Conservation (phyloP, 2,888 invertebrate genomes). For the Chymomyza amoena region DNA sequence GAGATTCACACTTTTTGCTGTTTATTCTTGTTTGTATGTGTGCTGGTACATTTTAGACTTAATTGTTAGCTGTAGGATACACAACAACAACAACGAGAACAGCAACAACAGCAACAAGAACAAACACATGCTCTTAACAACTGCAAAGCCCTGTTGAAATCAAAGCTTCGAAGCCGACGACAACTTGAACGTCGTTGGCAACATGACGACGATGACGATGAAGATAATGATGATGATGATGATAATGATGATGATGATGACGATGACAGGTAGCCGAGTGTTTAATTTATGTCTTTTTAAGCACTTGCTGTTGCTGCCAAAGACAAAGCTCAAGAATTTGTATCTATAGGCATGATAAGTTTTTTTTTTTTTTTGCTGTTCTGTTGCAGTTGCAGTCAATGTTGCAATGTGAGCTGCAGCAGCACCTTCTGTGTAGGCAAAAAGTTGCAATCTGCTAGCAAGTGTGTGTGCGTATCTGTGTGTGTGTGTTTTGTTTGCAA, state of each 20-base stretch:
- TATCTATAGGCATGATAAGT: slow-evolving; percentile 21
- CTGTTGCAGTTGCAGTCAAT: slow-evolving; percentile 15
- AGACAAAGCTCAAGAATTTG: slow-evolving; percentile 31
- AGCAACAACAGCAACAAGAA: slow-evolving; percentile 19
- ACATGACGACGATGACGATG: slow-evolving; percentile 8
- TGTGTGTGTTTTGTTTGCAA: slow-evolving; percentile 11
- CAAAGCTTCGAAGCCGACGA: slow-evolving; percentile 70
- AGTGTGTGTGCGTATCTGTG: neutral
- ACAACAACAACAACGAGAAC: slow-evolving; percentile 52
- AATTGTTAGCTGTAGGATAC: slow-evolving; percentile 70
- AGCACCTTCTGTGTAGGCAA: slow-evolving; percentile 15
- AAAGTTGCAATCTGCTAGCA: slow-evolving; percentile 5
- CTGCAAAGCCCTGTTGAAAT: slow-evolving; percentile 59
- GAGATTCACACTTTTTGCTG: slow-evolving; percentile 34
- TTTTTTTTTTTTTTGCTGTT: neutral
- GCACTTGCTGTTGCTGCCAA: slow-evolving; percentile 47
- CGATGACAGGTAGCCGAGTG: slow-evolving; percentile 71
- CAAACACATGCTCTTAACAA: slow-evolving; percentile 32
- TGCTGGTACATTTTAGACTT: slow-evolving; percentile 61
- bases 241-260: slow-evolving; percentile 45
- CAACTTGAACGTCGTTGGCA: slow-evolving; percentile 1
- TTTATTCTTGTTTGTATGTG: slow-evolving; percentile 16
- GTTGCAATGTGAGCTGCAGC: slow-evolving; percentile 16
- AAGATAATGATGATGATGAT: slow-evolving; percentile 47
- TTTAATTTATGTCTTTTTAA: slow-evolving; percentile 73